phyloP scores from a whole-genome alignment of 92 coral and sea anemone species.

The Epizoanthus ramosus region DNA sequence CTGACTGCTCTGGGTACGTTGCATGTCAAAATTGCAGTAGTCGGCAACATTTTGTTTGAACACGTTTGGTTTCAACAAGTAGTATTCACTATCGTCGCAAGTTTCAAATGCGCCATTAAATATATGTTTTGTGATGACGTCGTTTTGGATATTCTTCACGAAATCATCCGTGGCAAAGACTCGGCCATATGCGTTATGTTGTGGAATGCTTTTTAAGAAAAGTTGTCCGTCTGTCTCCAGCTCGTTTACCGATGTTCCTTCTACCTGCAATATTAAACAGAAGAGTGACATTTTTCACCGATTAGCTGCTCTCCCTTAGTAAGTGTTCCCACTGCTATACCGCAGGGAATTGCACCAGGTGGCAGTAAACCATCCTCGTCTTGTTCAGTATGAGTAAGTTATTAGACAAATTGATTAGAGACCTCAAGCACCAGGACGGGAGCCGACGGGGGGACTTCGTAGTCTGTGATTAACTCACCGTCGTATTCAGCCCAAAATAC shows the following conservation, averaged over 20 bases:
- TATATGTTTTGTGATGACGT: conserved; percentile 15
- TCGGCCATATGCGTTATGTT: conserved; percentile 20
- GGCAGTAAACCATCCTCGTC: too few relatives aligned
- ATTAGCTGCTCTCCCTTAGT: too few relatives aligned
- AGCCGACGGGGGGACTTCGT: too few relatives aligned
- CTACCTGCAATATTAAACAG: conserved; percentile 1
- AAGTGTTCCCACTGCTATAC: too few relatives aligned
- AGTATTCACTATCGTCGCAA: conserved; percentile 7
- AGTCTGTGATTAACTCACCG: too few relatives aligned
- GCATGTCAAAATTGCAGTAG: conserved; percentile 47
- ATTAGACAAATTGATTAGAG: too few relatives aligned
- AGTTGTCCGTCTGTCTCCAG: conserved; percentile 2
- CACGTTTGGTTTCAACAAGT: conserved; percentile 34
- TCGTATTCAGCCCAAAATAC: too few relatives aligned
- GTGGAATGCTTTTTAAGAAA: not conserved
- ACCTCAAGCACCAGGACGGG: too few relatives aligned
- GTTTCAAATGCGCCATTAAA: conserved; percentile 31
- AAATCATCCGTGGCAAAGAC: conserved; percentile 27
- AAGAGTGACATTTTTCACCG: not conserved
- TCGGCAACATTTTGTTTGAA: conserved; percentile 49
- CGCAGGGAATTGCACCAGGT: too few relatives aligned
- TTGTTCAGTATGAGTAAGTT: too few relatives aligned
- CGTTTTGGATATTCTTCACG: not conserved
- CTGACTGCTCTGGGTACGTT: conserved; percentile 28
- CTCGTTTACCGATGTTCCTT: conserved; percentile 11